Base-by-base conservation (phyloP, 2,113 vertebrate genomes). In the Phyllostomus discolor region DNA sequence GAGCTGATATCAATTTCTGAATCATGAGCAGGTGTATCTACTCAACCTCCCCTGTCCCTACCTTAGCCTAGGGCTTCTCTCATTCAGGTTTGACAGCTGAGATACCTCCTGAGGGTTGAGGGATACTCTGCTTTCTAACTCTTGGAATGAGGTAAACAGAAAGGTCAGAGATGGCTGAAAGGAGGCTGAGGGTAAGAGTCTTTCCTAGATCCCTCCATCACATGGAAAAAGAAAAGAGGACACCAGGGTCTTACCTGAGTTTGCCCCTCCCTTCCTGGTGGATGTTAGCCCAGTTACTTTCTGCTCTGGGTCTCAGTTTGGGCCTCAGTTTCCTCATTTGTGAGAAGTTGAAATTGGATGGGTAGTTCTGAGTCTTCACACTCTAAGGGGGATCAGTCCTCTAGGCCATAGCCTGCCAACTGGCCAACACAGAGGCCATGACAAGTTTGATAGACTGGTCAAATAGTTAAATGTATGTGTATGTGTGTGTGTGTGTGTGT, bases 1-100 rank as follows among this genome's bases (percentile, higher is more conserved):
- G 41, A 81, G 33, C 38, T 35, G 66, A 72, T 41, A 93, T 82
- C 75, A 85, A 33, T 35, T 9, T 90, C 82, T 69, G 35, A 92
- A 70, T 3, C 0, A 0, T 33, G 48, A 85, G 20, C 70, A 72
- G 66, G 22, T n/a, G 0, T 12, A 24, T 46, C 11, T 17, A 38
- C 12, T 83, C 35, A 70, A 43, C 19, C 17, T 69, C 10, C 41
- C 20, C 22, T 4, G 11, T 6, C 26, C 62, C 20, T 0, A 2
- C 7, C 19, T 73, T 17, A 17, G 57, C 35, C 26, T 28, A 85
- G 38, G 46, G 50, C 24, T 81, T 69, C 38, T 57, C 70, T 52
- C 19, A 7, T 15, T 15, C 14, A 15, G 20, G 16, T 35, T 64
- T 31, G 33, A 57, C 41, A 43, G 26, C 80, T 66, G 43, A 88